Base-by-base conservation (phyloP, 2,113 vertebrate species). In the Ptilorrhoa leucosticta region DNA sequence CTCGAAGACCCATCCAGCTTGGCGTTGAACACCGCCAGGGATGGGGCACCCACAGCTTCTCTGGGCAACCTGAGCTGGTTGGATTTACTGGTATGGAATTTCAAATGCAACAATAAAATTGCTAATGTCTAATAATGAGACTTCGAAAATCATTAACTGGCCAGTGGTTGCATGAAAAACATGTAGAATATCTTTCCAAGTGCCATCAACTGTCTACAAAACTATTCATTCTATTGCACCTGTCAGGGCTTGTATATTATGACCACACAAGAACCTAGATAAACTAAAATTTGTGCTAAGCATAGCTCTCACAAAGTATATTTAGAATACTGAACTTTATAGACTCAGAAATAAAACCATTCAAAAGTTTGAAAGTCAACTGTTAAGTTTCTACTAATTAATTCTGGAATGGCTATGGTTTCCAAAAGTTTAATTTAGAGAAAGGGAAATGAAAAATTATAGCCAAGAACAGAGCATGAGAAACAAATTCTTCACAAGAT, bases 381-480 rank as follows among this genome's bases (percentile, higher is more conserved):
- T 3, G 6, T 28, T 70, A 63, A 56, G 13, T 11, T 82, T 75
- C 22, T 69, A 33, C 6, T 68, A 71, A 63, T 54, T 68, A 82
- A 78, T 83, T 93, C 22, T 72, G 50, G 23, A 81, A 63, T 42
- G 9, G 3, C 3, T 82, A 16, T 47, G 26, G 54, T 37, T 72
- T 83, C n/a, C 37, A 80, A n/a, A 96, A 72, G 8, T 57, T 80
- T 94, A 19, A 83, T 68, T 85, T 83, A 81, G n/a, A 70, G 37
- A 89, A 93, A 84, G 13, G 5, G 73, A 91, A 89, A 89, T 48
- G 5, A 93, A 84, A 89, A 93, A 75, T n/a, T 71, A 70, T 28
- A 51, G 40, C 39, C 33, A 85, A 64, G 66, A 69, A 16, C 8
- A 58, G 30, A 88, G 13, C 30, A 83, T 33, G 15, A 64, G 57